Evolutionary conservation across 2,113 vertebrate genomes (phyloP).

Genomic region (Elgaria multicarinata): DNA sequence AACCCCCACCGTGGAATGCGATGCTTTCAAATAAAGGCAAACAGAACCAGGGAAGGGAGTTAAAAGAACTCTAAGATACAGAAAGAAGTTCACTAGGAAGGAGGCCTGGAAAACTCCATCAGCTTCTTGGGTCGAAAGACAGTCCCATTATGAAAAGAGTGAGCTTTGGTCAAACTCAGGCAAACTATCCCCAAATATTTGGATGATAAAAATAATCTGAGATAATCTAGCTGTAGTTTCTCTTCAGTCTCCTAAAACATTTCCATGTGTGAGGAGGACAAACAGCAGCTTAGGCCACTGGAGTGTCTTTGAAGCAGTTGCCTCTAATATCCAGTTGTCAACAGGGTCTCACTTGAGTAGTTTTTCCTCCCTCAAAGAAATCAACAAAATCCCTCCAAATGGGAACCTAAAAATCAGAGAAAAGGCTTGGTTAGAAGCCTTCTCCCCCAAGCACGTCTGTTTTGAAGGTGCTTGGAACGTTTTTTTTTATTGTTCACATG

Average conservation of each 20-base stretch:
- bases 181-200: slow-evolving; percentile 34
- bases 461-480: neutral
- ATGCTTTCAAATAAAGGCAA: slow-evolving; percentile 52
- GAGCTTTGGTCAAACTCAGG: neutral
- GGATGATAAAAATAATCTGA: slow-evolving; percentile 35
- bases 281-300: neutral
- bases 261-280: slow-evolving; percentile 31
- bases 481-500: neutral
- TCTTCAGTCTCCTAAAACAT: slow-evolving; percentile 10
- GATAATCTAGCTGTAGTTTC: slow-evolving; percentile 4
- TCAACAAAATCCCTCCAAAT: neutral
- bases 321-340: neutral
- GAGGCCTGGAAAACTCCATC: neutral
- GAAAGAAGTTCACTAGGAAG: slow-evolving; percentile 50
- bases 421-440: neutral
- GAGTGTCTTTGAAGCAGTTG: neutral
- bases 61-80: slow-evolving; percentile 31
- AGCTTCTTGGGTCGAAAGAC: slow-evolving; percentile 51
- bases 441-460: neutral
- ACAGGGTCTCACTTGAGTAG: neutral
- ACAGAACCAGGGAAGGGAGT: slow-evolving; percentile 50
- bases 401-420: neutral
- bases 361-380: neutral
- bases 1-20: slow-evolving; percentile 35
- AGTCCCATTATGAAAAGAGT: slow-evolving; percentile 56